Evolutionary conservation across 1,140 invertebrate species (phyloP).

Genomic region (Bradynema listronoti): DNA sequence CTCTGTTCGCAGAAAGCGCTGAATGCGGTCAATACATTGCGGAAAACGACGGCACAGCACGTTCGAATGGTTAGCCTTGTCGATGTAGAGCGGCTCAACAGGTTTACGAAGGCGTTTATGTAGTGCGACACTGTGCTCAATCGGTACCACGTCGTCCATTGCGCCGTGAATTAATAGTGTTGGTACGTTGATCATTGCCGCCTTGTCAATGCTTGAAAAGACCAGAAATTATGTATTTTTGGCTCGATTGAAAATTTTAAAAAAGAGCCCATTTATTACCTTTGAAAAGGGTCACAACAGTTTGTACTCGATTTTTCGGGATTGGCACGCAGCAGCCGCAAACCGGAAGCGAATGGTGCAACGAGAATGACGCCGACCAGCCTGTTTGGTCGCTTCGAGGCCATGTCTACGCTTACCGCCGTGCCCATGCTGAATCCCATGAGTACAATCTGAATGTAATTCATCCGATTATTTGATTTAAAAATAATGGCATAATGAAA

Average conservation of each 20-base stretch:
- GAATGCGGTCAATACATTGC: too few species aligned
- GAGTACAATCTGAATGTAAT: constrained; percentile 13
- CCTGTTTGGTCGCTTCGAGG: constrained; percentile 9
- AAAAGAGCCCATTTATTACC: constrained; percentile 9
- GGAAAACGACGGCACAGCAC: constrained; percentile 2
- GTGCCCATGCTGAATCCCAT: constrained; percentile 21
- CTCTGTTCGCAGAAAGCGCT: too few species aligned
- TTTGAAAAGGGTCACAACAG: constrained; percentile 14
- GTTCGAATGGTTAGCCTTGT: constrained; percentile 10
- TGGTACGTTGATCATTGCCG: constrained; percentile 2
- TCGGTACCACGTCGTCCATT: constrained; percentile 11
- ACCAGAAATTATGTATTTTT: neutral
- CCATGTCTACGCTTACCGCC: constrained; percentile 15
- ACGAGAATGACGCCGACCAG: constrained; percentile 20
- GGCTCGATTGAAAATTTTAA: neutral
- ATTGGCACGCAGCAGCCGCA: constrained; percentile 3
- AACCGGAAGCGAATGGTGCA: constrained; percentile 24
- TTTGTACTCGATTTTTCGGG: constrained; percentile 4
- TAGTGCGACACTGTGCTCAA: constrained; percentile 16
- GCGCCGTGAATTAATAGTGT: constrained; percentile 8
- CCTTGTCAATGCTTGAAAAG: constrained; percentile 19
- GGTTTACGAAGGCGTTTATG: constrained; percentile 13
- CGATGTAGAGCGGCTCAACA: constrained; percentile 5
- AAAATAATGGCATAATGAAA: too few species aligned
- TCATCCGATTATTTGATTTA: too few species aligned